A percentile compares a stretch with the other conserved stretches of the same genome.
Conservation (phyloP, 2,797 vertebrate genomes). For the Yasuhikotakia modesta region DNA sequence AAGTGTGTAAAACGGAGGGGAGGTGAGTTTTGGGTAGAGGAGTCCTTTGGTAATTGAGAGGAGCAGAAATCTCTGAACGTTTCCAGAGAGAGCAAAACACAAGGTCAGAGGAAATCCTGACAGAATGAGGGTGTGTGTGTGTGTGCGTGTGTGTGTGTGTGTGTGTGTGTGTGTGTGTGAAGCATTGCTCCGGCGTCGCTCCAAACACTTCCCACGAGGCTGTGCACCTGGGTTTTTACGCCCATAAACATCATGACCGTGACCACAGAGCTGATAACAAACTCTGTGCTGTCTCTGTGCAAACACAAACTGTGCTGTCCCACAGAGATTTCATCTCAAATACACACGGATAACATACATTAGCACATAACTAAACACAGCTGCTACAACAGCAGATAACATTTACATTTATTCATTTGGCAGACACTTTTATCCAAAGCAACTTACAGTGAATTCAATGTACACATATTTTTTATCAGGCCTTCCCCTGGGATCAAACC, state of each 20-base stretch:
- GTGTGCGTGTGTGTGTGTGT: background rate
- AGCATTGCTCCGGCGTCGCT: background rate
- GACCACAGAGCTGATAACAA: constrained; percentile 10
- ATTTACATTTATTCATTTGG: too few relatives aligned
- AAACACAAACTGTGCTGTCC: background rate
- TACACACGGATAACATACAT: background rate
- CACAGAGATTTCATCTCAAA: constrained; percentile 12
- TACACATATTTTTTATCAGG: too few relatives aligned
- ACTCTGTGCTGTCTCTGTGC: background rate
- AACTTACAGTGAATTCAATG: too few relatives aligned
- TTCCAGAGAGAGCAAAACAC: constrained; percentile 2
- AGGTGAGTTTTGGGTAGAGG: constrained; percentile 27
- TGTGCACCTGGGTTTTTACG: constrained; percentile 16
- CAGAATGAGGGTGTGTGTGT: constrained; percentile 26
- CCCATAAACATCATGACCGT: background rate
- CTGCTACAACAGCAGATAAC: background rate
- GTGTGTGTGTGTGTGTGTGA: background rate
- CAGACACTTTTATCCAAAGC: too few relatives aligned
- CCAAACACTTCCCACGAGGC: constrained; percentile 11
- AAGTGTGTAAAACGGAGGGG: constrained; percentile 28
- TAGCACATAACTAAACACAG: constrained; percentile 20
- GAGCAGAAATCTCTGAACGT: constrained; percentile 49
- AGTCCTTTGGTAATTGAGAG: constrained; percentile 59
- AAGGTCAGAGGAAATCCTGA: constrained; percentile 41
- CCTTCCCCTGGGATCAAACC: too few relatives aligned